Base-by-base conservation (phyloP, 2,113 vertebrate species). In the Trachemys scripta region DNA sequence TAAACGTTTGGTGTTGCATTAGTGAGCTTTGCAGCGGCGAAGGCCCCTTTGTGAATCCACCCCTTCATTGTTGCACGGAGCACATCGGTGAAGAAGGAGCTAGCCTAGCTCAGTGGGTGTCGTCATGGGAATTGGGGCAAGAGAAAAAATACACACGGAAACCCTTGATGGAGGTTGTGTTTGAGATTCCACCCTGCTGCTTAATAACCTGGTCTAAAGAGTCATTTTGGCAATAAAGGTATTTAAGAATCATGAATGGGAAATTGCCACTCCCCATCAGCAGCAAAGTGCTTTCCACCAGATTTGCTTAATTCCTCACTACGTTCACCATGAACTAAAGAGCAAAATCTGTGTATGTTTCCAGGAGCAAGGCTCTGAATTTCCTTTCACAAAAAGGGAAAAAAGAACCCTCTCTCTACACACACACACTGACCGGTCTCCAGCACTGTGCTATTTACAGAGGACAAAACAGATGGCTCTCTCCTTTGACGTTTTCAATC, bases 211-310 rank as follows among this genome's bases (percentile, higher is more conserved):
- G 25, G 27, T 57, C 57, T 92, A 90, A 97, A 90, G 85, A 90
- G 80, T 49, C 85, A 94, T 94, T 94, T 93, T 97, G 90, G 51
- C 80, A 86, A 94, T 91, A 87, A 94, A 90, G 65, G 85, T 57
- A 57, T 95, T 96, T 97, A 94, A 95, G 91, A 90, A 92, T 88
- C 93, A 87, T 93, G 90, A 95, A 85, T 56, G 85, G 91, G 85
- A 93, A 85, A 93, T 90, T 91, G 69, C 17, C 80, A 85, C 90
- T 92, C 47, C 56, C 72, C 78, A 14, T 90, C 86, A 95, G 78
- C 50, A 92, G 24, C 51, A 81, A 78, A 94, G 53, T 86, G 45
- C 88, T 57, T 88, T 86, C 90, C 76, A 92, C 54, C n/a, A 87
- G 80, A 85, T 88, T 85, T 82, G 20, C 56, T 94, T 89, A 6